Evolutionary conservation across 2,888 invertebrate genomes (phyloP).

Genomic region (Eledona agricola): DNA sequence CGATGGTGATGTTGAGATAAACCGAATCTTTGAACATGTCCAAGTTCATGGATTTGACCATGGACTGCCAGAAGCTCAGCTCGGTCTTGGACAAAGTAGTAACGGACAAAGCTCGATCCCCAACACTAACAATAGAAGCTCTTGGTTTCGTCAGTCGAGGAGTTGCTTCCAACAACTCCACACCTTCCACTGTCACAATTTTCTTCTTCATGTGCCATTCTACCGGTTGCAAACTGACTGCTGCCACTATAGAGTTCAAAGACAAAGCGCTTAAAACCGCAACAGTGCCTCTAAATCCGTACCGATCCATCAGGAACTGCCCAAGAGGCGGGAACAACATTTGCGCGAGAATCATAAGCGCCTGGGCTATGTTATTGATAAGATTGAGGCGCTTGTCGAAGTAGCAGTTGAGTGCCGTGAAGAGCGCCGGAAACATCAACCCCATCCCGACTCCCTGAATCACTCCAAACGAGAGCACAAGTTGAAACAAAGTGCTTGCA

Average conservation of each 20-base stretch:
- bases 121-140: conserved; percentile 51
- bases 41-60: conserved; percentile 71
- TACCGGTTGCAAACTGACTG: conserved; percentile 76
- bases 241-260: conserved; percentile 72
- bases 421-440: conserved; percentile 75
- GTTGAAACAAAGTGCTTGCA: conserved; percentile 69
- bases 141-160: conserved; percentile 41
- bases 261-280: conserved; percentile 73
- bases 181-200: conserved; percentile 33
- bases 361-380: conserved; percentile 80
- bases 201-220: conserved; percentile 23
- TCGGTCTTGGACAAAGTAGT: conserved; percentile 34
- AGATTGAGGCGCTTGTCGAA: conserved; percentile 75
- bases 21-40: conserved; percentile 70
- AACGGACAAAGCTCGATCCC: conserved; percentile 50
- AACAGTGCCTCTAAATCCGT: conserved; percentile 77
- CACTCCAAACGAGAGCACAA: conserved; percentile 72
- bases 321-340: conserved; percentile 75
- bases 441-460: conserved; percentile 77
- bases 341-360: conserved; percentile 72
- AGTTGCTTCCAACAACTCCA: too few relatives aligned
- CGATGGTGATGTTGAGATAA: conserved; percentile 75
- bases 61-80: conserved; percentile 59
- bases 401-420: conserved; percentile 78
- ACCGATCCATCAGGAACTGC: conserved; percentile 68